Evolutionary conservation across 2,113 vertebrate species (phyloP), one percentile per base, ranked within the genome.

Genomic region (Dipodomys merriami): DNA sequence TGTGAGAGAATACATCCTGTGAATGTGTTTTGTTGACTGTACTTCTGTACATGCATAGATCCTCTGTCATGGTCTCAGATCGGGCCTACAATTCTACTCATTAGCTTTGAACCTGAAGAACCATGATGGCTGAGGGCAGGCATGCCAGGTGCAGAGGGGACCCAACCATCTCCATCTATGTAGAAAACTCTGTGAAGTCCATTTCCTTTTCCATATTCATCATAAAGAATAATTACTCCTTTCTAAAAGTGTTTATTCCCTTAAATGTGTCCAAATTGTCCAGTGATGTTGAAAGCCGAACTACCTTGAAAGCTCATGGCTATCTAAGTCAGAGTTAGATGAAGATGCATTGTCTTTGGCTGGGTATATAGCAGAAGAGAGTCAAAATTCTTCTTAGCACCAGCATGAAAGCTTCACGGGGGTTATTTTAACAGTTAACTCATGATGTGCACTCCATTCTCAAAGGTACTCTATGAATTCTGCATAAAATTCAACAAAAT

Each of bases 91-190:
- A 30, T 60, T 65, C 84, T 78, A 72, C 62, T 16, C 4, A 57
- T 57, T 9, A 23, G 67, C 10, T 23, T n/a, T 83, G 39, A 69
- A 69, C 20, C 69, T 46, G 74, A 22, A 64, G 69, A 87, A 76
- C 1, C 19, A 49, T 49, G 16, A 85, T 4, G 10, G 49, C 46
- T 69, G 1, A 19, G 85, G 78, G 15, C 8, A 76, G 44, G 12
- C 13, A 79, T 0, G 16, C 6, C 25, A 79, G 7, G 39, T 11
- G 25, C 5, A 20, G 5, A 23, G 1, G 2, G 57, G 6, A 4
- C 68, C 8, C 1, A 10, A 62, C 5, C 7, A 16, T 49, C 12
- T 85, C 76, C 62, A 73, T 67, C 9, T 33, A 23, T 11, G 1
- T 25, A 46, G 10, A 77, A 90, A 23, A 69, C 15, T 33, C 16